Evolutionary conservation across 1,140 invertebrate genomes (phyloP), one percentile per base, ranked within the genome.

Genomic region (Medauroidea extradentata): DNA sequence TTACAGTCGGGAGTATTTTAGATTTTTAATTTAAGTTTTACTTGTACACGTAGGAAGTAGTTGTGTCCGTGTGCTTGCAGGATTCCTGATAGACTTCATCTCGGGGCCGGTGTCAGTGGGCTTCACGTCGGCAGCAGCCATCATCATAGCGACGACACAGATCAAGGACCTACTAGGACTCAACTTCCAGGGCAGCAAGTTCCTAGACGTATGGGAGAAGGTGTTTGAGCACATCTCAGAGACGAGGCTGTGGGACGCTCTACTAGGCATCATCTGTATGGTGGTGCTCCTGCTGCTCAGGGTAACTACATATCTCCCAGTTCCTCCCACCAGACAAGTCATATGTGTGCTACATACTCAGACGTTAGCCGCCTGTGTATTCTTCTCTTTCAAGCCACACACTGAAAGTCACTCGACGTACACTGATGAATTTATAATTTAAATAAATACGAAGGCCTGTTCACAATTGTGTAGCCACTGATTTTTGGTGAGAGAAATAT

Each of bases 81-180:
- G 93, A 50, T 94, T 94, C 71, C 75, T 96, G 59, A 88, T 94
- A 60, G 90, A 94, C 73, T 95, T 93, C 76, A 94, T 96, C 65
- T 93, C 90, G 24, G 87, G 89, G 34, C 90, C 92, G n/a, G 92
- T 95, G 18, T 92, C 92, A 14, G 88, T 89, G 57, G 91, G 90
- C 1, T 96, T 95, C 74, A 94, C 91, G 0, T 91, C 90, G 11
- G 92, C 92, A 0, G 92, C 91, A 1, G 90, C 92, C 29, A 89
- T 95, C 56, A 92, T 92, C 46, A 94, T 95, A 46, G 89, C 88
- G 3, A 87, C 88, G 46, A 88, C 89, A 11, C 92, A 95, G 77
- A 77, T 94, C 23, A 94, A 92, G 73, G 84, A 88, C 67, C 80
- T 93, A 41, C 76, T 91, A 1, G 90, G 89, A 1, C 74, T 93